Evolutionary conservation across 2,797 vertebrate genomes (phyloP), one percentile per base, ranked within the genome.

Genomic region (Forpus xanthops): DNA sequence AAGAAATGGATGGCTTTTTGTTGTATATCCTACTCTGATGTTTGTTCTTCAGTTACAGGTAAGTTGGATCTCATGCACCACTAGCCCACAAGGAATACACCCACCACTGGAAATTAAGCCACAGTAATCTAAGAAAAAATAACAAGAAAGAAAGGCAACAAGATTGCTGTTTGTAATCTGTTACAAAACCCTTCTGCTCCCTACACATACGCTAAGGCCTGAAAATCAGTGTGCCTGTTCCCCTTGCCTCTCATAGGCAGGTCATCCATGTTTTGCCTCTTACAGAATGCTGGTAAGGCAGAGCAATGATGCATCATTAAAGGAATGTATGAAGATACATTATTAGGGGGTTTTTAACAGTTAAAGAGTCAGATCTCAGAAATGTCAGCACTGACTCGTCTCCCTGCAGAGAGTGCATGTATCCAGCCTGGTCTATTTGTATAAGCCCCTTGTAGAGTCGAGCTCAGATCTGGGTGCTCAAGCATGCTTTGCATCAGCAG

Each of bases 381-480:
- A 70, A 68, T 0, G 5, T 11, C 31, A 71, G 41, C 25, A 5
- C 18, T 41, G 41, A 47, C n/a, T 53, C 27, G 15, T 33, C 27
- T 65, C 24, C 42, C 80, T 58, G 50, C 14, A n/a, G 70, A 39
- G 25, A 50, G 12, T 0, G 9, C 1, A 0, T 12, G 56, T 13
- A 28, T n/a, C 15, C 15, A 77, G 68, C 31, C 39, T 2, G 0
- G 44, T 35, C 50, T 52, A 4, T n/a, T 11, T 15, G 25, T 15
- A 27, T 0, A 28, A 62, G 47, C 5, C 31, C 28, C 41, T 37
- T 4, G 5, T 1, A 20, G n/a, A 37, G 30, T 2, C 1, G 1
- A 41, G 9, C 37, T 52, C 11, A 31, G 24, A 1, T 55, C 37
- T 10, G 77, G 15, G 17, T 21, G 39, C 58, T 55, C 3, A 49